These are phyloP conservation scores for Brachyhypopomus occidentalis DNA, from an alignment of 2,113 vertebrate genomes.

Conservation along the genomic window DNA sequence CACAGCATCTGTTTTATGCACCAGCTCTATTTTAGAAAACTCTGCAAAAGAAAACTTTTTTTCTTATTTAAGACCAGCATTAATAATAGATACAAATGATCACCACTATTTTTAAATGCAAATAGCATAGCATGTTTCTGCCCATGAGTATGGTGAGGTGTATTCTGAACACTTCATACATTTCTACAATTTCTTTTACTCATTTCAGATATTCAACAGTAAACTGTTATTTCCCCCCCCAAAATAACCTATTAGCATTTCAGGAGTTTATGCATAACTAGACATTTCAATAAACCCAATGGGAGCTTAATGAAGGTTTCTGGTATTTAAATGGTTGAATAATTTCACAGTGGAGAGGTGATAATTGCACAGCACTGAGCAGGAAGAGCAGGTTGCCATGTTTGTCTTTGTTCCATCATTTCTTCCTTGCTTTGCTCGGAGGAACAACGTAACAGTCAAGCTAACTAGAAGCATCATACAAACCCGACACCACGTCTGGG, in stretches of 20 bases:
- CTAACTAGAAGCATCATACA: not conserved
- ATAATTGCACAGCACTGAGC: conserved; percentile 33
- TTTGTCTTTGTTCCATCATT: conserved; percentile 24
- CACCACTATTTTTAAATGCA: not conserved
- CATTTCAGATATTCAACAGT: not conserved
- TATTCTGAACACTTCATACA: not conserved
- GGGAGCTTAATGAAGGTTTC: conserved; percentile 22
- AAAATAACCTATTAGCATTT: not conserved
- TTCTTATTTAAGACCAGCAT: not conserved
- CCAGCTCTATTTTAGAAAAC: not conserved
- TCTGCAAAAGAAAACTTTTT: not conserved
- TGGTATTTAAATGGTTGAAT: not conserved
- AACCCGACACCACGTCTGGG: not conserved
- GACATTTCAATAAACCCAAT: conserved; percentile 30
- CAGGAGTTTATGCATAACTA: not conserved
- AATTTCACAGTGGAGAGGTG: not conserved
- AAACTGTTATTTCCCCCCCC: not conserved
- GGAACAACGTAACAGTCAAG: conserved; percentile 7
- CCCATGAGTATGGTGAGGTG: not conserved
- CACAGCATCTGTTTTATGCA: not conserved
- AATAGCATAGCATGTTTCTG: not conserved
- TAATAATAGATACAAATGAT: not conserved
- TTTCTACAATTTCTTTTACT: not conserved
- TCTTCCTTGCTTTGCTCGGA: not conserved
- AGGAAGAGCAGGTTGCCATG: not conserved